Evolutionary conservation across 2,797 vertebrate species (phyloP), one percentile per base, ranked within the genome.

Genomic region (Pseudomugil tenellus): DNA sequence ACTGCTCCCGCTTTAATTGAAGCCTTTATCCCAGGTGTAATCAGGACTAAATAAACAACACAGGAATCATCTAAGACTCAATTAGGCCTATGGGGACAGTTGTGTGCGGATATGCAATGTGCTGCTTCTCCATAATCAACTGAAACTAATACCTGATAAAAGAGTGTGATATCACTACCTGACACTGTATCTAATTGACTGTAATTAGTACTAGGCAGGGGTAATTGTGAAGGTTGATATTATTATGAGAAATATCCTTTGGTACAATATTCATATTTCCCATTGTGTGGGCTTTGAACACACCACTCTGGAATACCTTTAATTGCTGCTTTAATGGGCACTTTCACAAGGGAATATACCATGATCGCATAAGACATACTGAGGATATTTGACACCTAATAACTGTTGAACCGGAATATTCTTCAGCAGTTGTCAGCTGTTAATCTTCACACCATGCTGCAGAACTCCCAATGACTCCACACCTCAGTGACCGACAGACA

Each of bases 11-110:
- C 74, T 91, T 89, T 91, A 91, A 91, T 91, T 89, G 86, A 91
- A 80, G 87, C 67, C 79, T 83, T 89, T 87, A 89, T 92, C 91
- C 84, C 87, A 84, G 86, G 89, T 92, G 85, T 89, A 91, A 91
- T 91, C 88, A 87, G 71, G 79, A 78, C 87, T 85, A 85, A 91
- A 89, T 84, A 90, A 91, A 90, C 89, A 91, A 77, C 16, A 26
- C 72, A 49, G 80, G 77, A 83, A 87, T 87, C 84, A 86, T 82
- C 73, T 72, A 89, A 91, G 85, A 85, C 76, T 71, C 87, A 87
- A 88, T 91, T 90, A 87, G 78, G 77, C 86, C 86, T 79, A 19
- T 68, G 77, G 86, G 88, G 79, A 87, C 67, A 72, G 65, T 69
- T 72, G 72, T 77, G 74, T 63, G 69, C 43, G 11, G 67, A 79